Evolutionary conservation across 2,113 vertebrate species (phyloP).

Genomic region (Xiphophorus couchianus): DNA sequence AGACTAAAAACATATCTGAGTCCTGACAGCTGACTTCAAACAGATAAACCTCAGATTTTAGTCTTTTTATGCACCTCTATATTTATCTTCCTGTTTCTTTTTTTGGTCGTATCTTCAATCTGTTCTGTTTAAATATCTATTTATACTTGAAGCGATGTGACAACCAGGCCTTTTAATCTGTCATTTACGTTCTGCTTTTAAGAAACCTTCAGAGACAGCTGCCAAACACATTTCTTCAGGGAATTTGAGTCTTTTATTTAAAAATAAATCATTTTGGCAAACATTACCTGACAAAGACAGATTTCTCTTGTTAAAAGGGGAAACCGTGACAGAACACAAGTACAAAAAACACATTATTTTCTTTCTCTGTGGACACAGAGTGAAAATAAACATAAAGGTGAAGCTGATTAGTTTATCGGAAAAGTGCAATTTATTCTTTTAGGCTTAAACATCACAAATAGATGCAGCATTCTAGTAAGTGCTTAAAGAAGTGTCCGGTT

Average conservation of each 20-base stretch:
- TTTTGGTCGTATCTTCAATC: conserved; percentile 42
- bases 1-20: conserved; percentile 87
- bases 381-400: conserved; percentile 22
- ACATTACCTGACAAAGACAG: conserved; percentile 55
- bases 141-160: conserved; percentile 55
- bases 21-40: conserved; percentile 44
- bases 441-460: conserved; percentile 50
- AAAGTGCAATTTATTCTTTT: conserved; percentile 67
- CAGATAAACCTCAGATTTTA: conserved; percentile 23
- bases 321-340: conserved; percentile 52
- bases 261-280: conserved; percentile 56
- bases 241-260: conserved; percentile 71
- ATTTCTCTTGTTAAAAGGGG: conserved; percentile 58
- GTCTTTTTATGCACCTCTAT: conserved; percentile 39
- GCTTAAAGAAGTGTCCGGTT: conserved; percentile 48
- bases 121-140: conserved; percentile 60
- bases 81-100: conserved; percentile 46
- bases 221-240: conserved; percentile 50
- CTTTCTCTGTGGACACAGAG: not conserved
- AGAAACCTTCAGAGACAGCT: conserved; percentile 18
- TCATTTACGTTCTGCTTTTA: conserved; percentile 25
- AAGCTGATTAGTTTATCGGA: conserved; percentile 29
- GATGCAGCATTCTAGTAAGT: conserved; percentile 64
- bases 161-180: conserved; percentile 40
- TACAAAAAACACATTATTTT: not conserved